These are phyloP conservation scores for Delphinus delphis DNA, from an alignment of 2,113 vertebrate species.

Conservation along the genomic window DNA sequence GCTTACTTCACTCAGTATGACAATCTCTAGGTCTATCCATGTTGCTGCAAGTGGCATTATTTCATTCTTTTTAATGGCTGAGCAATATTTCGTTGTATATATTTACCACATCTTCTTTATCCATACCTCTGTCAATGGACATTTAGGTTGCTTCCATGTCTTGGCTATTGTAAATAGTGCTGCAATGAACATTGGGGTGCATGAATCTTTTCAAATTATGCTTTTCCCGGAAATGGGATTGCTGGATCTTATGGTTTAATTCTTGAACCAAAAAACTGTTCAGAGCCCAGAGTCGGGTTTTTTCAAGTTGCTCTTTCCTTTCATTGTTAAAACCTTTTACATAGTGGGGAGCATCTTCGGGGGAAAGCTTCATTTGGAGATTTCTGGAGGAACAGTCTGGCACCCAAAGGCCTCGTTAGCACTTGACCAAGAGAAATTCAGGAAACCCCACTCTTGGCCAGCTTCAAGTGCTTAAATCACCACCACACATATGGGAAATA, in stretches of 20 bases:
- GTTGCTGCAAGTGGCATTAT: too few relatives aligned
- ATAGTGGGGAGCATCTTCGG: constrained; percentile 75
- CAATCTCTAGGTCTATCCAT: too few relatives aligned
- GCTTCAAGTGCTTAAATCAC: not conserved
- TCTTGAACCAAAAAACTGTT: constrained; percentile 87
- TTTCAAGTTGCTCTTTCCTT: not conserved
- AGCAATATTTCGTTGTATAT: too few relatives aligned
- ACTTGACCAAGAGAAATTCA: constrained; percentile 55
- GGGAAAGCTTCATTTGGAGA: constrained; percentile 65
- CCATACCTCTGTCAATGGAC: too few relatives aligned
- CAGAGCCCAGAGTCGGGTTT: constrained; percentile 84
- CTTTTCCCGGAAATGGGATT: too few relatives aligned
- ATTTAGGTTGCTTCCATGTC: too few relatives aligned
- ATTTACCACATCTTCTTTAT: too few relatives aligned
- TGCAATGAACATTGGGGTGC: too few relatives aligned
- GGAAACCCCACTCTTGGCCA: constrained; percentile 24
- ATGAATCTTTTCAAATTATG: too few relatives aligned
- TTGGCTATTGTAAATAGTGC: too few relatives aligned
- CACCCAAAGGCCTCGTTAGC: constrained; percentile 53
- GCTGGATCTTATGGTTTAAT: constrained; percentile 70
- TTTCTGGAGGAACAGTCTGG: constrained; percentile 76
- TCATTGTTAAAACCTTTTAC: constrained; percentile 81
- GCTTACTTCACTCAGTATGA: too few relatives aligned
- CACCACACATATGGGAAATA: fast-evolving
- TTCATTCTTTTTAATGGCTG: too few relatives aligned